phyloP scores from a whole-genome alignment of 2,113 vertebrate species.

The Hyperopisus bebe region DNA sequence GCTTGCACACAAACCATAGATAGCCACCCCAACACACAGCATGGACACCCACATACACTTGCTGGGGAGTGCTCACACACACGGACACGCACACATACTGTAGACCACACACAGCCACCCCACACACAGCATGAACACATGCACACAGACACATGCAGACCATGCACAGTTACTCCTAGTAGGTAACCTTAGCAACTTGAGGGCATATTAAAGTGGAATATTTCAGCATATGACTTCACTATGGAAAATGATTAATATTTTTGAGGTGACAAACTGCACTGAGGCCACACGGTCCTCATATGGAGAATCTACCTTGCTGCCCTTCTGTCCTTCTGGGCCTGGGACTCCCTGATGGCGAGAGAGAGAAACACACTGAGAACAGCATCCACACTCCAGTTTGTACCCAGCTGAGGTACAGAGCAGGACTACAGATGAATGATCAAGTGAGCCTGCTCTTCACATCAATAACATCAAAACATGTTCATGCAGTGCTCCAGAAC shows the following conservation, averaged over 20 bases:
- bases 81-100: neutral
- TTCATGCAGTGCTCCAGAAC: neutral
- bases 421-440: neutral
- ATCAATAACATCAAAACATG: neutral
- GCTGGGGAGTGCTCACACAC: neutral
- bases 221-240: neutral
- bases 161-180: neutral
- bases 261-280: neutral
- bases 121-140: neutral
- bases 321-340: slow-evolving; percentile 71
- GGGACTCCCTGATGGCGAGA: slow-evolving; percentile 58
- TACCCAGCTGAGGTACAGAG: neutral
- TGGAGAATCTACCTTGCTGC: slow-evolving; percentile 60
- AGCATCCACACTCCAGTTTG: neutral
- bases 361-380: neutral
- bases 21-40: neutral
- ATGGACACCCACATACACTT: neutral
- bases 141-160: neutral
- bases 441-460: neutral
- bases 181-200: neutral
- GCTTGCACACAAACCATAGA: neutral
- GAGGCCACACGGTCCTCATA: neutral
- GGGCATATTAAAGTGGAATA: neutral
- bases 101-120: neutral
- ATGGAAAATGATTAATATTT: neutral